Base-by-base conservation (phyloP, 2,797 vertebrate species). In the Aeoliscus strigatus region DNA sequence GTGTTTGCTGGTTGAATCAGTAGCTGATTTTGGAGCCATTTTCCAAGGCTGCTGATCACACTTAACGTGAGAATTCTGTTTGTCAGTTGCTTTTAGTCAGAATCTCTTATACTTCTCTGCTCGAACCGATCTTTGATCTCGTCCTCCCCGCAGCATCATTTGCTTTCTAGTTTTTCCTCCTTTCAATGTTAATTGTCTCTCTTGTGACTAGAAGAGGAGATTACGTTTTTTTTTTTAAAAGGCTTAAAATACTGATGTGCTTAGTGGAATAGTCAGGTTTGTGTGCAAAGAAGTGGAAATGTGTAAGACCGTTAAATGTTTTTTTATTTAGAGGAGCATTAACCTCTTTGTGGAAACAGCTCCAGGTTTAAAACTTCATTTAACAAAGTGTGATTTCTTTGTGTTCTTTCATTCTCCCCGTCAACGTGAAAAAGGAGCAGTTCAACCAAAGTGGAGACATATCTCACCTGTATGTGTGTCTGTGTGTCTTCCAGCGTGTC, bases 401-500 rank as follows among this genome's bases (percentile, higher is more conserved):
- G n/a, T n/a, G n/a, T n/a, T n/a, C n/a, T n/a, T n/a, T n/a, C n/a
- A n/a, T n/a, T n/a, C n/a, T n/a, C n/a, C n/a, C n/a, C n/a, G n/a
- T n/a, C n/a, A n/a, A n/a, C n/a, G n/a, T n/a, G n/a, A n/a, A n/a
- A n/a, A n/a, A n/a, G n/a, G n/a, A n/a, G n/a, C n/a, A n/a, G n/a
- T n/a, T n/a, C n/a, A n/a, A n/a, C n/a, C n/a, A n/a, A n/a, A n/a
- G n/a, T n/a, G n/a, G n/a, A n/a, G n/a, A n/a, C n/a, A n/a, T n/a
- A n/a, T n/a, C n/a, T n/a, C n/a, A n/a, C n/a, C n/a, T n/a, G 21
- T 12, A 6, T 32, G 5, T 21, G 28, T 27, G 5, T 33, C 3
- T 65, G 2, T 73, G n/a, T 48, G 18, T 45, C 27, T 51, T 29
- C 1, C 88, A 97, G 94, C 93, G 1, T 98, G 94, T 57, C 92